phyloP scores from a whole-genome alignment of 2,888 invertebrate genomes.

The Allophyes oxyacanthae region DNA sequence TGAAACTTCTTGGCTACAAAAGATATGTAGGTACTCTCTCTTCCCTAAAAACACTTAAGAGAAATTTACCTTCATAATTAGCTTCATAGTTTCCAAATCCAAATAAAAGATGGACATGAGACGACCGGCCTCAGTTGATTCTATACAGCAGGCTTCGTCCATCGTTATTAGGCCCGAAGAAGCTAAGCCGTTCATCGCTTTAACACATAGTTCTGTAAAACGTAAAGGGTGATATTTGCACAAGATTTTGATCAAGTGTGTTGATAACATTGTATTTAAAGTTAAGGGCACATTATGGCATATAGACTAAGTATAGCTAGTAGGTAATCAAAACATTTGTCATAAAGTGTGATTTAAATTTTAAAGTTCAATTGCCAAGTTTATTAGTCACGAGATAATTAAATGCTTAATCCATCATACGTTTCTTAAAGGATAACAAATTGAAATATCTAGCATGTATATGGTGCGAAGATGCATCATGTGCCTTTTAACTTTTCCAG shows the following conservation, averaged over 20 bases:
- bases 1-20: no score
- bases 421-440: conserved; percentile 9
- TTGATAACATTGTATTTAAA: conserved; percentile 38
- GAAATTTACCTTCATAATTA: conserved; percentile 89
- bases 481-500: conserved; percentile 42
- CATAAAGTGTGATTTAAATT: conserved; percentile 1
- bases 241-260: conserved; percentile 27
- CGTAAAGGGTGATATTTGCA: conserved; percentile 31
- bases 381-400: conserved; percentile 30
- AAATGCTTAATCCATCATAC: conserved; percentile 22
- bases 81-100: conserved; percentile 93
- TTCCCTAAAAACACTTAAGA: no score
- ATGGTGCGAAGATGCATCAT: conserved; percentile 47
- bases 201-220: conserved; percentile 91
- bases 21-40: no score
- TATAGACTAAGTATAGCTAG: no score
- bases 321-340: neutral
- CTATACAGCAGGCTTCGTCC: conserved; percentile 88
- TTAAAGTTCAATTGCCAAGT: conserved; percentile 11
- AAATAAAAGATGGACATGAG: conserved; percentile 93
- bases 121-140: conserved; percentile 90
- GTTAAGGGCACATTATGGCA: conserved; percentile 17
- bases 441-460: conserved; percentile 29
- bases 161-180: conserved; percentile 90
- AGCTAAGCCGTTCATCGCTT: conserved; percentile 92